These are phyloP conservation scores for Drosophila ogumai DNA, from an alignment of 1,140 invertebrate genomes.

Conservation along the genomic window DNA sequence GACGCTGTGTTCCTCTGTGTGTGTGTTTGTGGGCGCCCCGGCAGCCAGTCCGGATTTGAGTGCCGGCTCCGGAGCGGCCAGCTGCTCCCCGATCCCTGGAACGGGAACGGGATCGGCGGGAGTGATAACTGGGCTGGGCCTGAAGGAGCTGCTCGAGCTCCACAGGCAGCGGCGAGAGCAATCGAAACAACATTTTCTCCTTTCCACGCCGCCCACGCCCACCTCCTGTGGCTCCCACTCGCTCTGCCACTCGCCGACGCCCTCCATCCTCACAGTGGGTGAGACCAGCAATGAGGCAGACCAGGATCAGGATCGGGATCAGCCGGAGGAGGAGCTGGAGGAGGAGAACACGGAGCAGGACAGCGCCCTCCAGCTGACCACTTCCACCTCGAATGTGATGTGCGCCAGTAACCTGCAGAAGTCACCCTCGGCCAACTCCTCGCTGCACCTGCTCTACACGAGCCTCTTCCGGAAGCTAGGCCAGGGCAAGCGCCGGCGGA, in stretches of 20 bases:
- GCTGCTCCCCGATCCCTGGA: constrained; percentile 24
- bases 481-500: constrained; percentile 47
- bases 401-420: constrained; percentile 56
- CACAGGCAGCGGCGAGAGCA: constrained; percentile 78
- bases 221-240: constrained; percentile 73
- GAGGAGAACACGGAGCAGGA: constrained; percentile 69
- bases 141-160: constrained; percentile 78
- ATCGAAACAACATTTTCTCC: constrained; percentile 84
- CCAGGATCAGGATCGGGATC: constrained; percentile 28
- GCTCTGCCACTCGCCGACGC: constrained; percentile 71
- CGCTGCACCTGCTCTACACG: constrained; percentile 76
- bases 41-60: constrained; percentile 72
- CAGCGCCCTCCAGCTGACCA: constrained; percentile 69
- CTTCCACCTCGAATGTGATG: constrained; percentile 52
- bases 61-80: constrained; percentile 27
- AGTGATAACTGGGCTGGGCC: constrained; percentile 45
- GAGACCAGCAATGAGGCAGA: constrained; percentile 52
- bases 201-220: constrained; percentile 80
- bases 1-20: constrained; percentile 28
- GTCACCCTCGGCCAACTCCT: constrained; percentile 75
- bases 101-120: constrained; percentile 42
- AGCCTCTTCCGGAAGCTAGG: constrained; percentile 65
- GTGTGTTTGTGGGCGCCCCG: constrained; percentile 44
- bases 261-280: constrained; percentile 42
- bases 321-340: constrained; percentile 26